Percentiles rank a stretch among this genome's conserved stretches.
phyloP scores from a whole-genome alignment of 2,113 vertebrate species.

The Euleptes europaea region DNA sequence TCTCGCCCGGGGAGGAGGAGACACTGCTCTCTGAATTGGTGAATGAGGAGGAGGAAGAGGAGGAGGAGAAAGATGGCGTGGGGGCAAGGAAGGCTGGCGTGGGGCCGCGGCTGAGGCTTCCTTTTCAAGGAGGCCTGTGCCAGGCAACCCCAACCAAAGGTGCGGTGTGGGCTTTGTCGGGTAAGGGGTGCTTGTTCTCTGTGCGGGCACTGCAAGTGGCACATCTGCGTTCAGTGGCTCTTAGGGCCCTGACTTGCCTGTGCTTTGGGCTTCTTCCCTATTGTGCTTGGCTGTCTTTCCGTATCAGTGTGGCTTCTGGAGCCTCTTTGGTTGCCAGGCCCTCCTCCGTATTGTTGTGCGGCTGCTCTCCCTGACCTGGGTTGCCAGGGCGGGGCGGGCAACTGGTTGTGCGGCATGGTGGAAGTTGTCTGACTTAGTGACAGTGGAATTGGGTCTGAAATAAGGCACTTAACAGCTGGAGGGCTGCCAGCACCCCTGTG shows the following conservation, averaged over 20 bases:
- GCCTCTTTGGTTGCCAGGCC: too few species aligned
- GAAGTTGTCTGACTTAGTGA: neutral
- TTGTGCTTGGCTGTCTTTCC: neutral
- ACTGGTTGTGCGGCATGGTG: neutral
- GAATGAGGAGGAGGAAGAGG: conserved; percentile 47
- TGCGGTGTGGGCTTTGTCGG: conserved; percentile 14
- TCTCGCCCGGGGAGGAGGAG: conserved; percentile 48
- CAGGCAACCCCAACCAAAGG: conserved; percentile 68
- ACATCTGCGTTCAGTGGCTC: too few species aligned
- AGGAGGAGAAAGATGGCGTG: conserved; percentile 36
- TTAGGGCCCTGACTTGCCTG: too few species aligned
- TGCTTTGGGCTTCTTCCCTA: neutral
- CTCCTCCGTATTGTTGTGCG: too few species aligned
- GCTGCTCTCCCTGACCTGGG: neutral
- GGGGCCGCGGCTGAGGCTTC: neutral
- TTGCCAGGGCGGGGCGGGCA: neutral
- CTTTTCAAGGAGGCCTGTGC: conserved; percentile 14
- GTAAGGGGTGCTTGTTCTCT: too few species aligned
- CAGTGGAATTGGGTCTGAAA: neutral
- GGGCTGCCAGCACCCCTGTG: neutral
- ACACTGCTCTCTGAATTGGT: conserved; percentile 60
- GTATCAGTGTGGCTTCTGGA: too few species aligned
- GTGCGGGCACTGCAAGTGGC: rapidly evolving
- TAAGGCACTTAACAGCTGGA: neutral
- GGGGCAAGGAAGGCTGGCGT: neutral